Conservation (phyloP, 2,113 vertebrate species). For the Mobula birostris region DNA sequence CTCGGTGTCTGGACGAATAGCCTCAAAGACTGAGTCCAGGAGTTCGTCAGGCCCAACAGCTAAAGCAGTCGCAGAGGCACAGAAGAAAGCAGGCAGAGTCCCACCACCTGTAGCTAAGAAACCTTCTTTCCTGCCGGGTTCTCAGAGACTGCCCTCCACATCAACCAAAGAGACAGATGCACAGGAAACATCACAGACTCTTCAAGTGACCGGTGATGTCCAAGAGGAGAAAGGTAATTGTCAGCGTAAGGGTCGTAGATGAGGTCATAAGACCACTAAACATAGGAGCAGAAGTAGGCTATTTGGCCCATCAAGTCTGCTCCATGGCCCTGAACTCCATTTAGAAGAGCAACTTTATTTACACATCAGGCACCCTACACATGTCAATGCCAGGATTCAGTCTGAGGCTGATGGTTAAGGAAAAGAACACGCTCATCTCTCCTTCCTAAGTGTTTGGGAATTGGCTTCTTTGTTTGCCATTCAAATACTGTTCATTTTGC, state of each 20-base stretch:
- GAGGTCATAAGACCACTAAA: no score
- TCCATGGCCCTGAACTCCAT: no score
- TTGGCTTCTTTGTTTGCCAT: background rate
- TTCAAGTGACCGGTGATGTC: background rate
- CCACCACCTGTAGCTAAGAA: slow-evolving; percentile 88
- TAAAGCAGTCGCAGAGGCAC: slow-evolving; percentile 41
- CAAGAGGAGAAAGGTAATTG: background rate
- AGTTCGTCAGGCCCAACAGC: background rate
- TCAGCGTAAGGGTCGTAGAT: background rate
- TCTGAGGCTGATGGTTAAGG: background rate
- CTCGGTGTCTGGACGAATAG: slow-evolving; percentile 56
- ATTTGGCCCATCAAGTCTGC: no score
- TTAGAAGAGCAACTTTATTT: no score
- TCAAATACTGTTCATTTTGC: background rate
- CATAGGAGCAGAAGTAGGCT: no score
- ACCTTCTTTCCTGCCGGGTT: slow-evolving; percentile 47
- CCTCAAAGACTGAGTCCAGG: slow-evolving; percentile 39
- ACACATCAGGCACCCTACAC: no score
- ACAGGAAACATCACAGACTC: slow-evolving; percentile 36
- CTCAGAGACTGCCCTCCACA: slow-evolving; percentile 40
- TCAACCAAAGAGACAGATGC: slow-evolving; percentile 42
- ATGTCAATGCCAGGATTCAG: no score
- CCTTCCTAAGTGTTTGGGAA: background rate
- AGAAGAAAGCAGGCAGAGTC: slow-evolving; percentile 61
- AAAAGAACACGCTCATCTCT: background rate